Conservation (phyloP, 2,888 invertebrate genomes). For the Xylota segnis region DNA sequence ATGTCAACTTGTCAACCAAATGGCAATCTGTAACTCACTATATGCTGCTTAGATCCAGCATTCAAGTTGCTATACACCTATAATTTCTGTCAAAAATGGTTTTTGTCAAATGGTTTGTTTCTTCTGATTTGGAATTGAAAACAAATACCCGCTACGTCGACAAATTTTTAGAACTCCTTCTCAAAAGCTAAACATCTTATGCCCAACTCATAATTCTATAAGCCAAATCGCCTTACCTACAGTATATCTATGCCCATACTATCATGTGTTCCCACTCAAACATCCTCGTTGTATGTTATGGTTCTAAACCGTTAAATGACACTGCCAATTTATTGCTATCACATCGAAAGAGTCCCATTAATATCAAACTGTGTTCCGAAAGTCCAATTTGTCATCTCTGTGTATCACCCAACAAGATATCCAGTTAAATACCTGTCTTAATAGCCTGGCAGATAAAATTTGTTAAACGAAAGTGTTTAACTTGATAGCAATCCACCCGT, state of each 20-base stretch:
- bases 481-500: constrained; percentile 37
- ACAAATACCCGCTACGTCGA: neutral
- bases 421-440: neutral
- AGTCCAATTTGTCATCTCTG: neutral
- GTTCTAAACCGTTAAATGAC: too few species aligned
- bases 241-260: too few species aligned
- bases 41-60: too few species aligned
- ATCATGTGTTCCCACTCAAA: too few species aligned
- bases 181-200: too few species aligned
- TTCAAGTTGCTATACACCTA: neutral
- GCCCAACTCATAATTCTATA: too few species aligned
- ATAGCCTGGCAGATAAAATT: constrained; percentile 13
- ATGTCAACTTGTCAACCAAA: too few species aligned
- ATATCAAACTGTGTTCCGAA: neutral
- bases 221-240: too few species aligned
- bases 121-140: neutral
- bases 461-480: constrained; percentile 28
- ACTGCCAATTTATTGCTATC: neutral
- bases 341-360: neutral
- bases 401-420: neutral
- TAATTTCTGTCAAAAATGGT: neutral
- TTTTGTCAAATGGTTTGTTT: neutral
- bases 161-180: too few species aligned
- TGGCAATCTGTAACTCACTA: too few species aligned
- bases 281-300: too few species aligned